These are phyloP conservation scores for Diacarnus erythraeanus DNA, from an alignment of 37 sponge, comb jelly and placozoan genomes.

Conservation along the genomic window DNA sequence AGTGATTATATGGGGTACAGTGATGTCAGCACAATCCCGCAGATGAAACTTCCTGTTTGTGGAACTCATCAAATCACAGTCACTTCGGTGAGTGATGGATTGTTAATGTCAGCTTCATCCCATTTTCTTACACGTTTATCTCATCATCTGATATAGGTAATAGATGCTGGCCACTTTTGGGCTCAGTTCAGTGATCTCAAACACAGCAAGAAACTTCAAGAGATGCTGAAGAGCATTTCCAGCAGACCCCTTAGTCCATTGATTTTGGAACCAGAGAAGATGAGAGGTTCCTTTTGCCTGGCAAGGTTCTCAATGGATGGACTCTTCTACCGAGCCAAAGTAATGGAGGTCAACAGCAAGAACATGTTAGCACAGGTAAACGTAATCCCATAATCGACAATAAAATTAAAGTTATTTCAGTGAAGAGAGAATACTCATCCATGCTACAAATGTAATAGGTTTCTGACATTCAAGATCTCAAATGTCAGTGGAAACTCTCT, in stretches of 20 bases:
- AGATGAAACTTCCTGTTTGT: slow-evolving; percentile 31
- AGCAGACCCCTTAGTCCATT: slow-evolving; percentile 21
- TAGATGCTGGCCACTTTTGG: slow-evolving; percentile 90
- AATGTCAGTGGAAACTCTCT: not conserved
- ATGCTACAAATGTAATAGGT: no score
- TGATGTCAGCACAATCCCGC: not conserved
- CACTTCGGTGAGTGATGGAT: slow-evolving; percentile 39
- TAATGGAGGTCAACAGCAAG: slow-evolving; percentile 12
- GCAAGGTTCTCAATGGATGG: slow-evolving; percentile 72
- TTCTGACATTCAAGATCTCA: not conserved
- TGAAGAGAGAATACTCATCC: no score
- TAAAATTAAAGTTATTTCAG: no score
- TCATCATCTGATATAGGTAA: slow-evolving; percentile 10
- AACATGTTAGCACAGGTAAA: not conserved
- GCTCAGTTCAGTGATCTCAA: slow-evolving; percentile 55
- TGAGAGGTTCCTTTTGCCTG: slow-evolving; percentile 69
- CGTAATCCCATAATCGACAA: no score
- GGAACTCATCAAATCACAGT: slow-evolving; percentile 53
- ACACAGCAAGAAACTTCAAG: not conserved
- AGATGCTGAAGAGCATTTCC: slow-evolving; percentile 52
- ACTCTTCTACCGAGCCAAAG: slow-evolving; percentile 67
- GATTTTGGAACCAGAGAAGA: not conserved
- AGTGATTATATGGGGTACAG: not conserved
- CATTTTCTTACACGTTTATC: not conserved
- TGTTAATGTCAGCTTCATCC: not conserved